Conservation (phyloP, 2,888 invertebrate species). For the Ernsta delagoae region DNA sequence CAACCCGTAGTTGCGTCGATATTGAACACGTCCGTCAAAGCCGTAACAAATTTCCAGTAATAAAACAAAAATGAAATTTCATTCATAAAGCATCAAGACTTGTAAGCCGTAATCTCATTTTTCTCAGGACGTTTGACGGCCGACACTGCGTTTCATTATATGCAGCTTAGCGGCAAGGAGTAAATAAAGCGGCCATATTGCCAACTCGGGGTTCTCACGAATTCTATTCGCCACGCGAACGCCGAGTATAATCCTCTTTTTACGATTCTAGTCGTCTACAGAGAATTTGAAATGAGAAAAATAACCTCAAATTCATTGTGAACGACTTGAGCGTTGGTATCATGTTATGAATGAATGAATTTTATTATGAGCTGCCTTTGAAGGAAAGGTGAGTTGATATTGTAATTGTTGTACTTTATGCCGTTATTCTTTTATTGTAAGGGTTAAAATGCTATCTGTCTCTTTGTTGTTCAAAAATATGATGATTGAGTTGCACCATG, state of each 20-base stretch:
- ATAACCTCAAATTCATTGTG: constrained; percentile 77
- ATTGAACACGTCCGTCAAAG: no score
- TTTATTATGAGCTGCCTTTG: constrained; percentile 43
- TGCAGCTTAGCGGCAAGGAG: constrained; percentile 81
- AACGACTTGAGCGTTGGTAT: constrained; percentile 60
- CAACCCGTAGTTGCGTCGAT: no score
- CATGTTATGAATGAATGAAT: constrained; percentile 70
- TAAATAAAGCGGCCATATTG: constrained; percentile 83
- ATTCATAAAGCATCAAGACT: constrained; percentile 60
- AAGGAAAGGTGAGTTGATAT: constrained; percentile 20
- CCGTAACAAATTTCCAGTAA: neutral
- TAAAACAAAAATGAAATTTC: neutral
- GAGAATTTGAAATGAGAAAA: constrained; percentile 82
- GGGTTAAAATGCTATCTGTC: neutral
- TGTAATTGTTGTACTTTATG: neutral
- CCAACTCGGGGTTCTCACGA: constrained; percentile 73
- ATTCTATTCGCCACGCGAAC: constrained; percentile 73
- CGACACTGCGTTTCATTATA: constrained; percentile 83
- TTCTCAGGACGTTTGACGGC: constrained; percentile 75
- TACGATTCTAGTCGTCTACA: constrained; percentile 80
- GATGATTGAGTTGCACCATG: no score
- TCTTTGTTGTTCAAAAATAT: no score
- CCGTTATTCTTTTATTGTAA: neutral
- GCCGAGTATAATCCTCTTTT: constrained; percentile 81
- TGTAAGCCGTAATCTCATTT: constrained; percentile 37